Conservation (phyloP, 2,888 invertebrate genomes). For the Cataglyphis albicans region DNA sequence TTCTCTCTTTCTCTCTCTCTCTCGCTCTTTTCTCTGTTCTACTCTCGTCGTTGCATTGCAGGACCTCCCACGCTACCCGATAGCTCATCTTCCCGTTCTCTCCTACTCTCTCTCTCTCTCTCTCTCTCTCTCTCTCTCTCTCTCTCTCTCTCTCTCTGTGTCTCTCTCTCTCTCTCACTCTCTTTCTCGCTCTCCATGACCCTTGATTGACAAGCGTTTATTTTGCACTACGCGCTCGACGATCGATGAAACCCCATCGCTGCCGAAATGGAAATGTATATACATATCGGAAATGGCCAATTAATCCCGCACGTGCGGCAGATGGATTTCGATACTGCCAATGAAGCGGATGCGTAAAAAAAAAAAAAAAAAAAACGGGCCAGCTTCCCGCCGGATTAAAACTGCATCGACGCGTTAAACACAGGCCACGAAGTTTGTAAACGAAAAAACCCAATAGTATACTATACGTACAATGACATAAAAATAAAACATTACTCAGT, state of each 20-base stretch:
- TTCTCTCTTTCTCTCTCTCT: conserved; percentile 40
- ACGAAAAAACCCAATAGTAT: neutral
- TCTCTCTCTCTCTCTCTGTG: conserved; percentile 11
- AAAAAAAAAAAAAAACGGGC: conserved; percentile 42
- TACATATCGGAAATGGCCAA: conserved; percentile 68
- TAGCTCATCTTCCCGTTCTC: conserved; percentile 16
- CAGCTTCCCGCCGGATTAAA: conserved; percentile 54
- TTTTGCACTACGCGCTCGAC: conserved; percentile 59
- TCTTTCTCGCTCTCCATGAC: conserved; percentile 18
- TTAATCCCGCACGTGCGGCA: conserved; percentile 60
- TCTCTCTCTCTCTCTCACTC: neutral
- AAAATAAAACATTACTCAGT: conserved; percentile 33
- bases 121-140: conserved; percentile 27
- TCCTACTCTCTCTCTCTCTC: conserved; percentile 13
- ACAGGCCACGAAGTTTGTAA: conserved; percentile 51
- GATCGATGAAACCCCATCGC: conserved; percentile 55
- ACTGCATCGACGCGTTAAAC: conserved; percentile 53
- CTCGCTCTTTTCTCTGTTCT: neutral
- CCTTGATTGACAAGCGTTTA: conserved; percentile 67
- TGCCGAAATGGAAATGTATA: conserved; percentile 62
- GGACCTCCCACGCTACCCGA: conserved; percentile 15
- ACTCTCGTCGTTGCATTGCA: conserved; percentile 17
- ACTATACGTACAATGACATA: conserved; percentile 20
- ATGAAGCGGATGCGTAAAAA: conserved; percentile 43
- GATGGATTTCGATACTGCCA: conserved; percentile 41